Base-by-base conservation (phyloP, 2,797 vertebrate genomes). In the Acestrorhynchus altus region DNA sequence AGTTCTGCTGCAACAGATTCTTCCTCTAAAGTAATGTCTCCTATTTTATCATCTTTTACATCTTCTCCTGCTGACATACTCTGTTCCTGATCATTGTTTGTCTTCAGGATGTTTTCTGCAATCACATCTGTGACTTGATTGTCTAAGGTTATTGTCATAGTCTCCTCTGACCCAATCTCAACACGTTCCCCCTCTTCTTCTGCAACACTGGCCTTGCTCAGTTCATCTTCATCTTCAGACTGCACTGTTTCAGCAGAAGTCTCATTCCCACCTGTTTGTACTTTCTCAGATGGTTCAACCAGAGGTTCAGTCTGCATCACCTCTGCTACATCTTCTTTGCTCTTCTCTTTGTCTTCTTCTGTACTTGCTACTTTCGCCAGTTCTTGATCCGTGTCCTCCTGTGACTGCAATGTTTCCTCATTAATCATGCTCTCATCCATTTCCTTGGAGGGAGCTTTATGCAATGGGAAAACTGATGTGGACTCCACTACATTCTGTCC, bases 231-330 rank as follows among this genome's bases (percentile, higher is more conserved):
- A 11, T 64, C 9, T 35, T 2, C 31, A 35, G 31, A 35, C 20
- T 46, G 22, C 9, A 11, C 12, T 24, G 11, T 46, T 46, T 66
- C 20, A 4, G 40, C 22, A 46, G 15, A 16, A 24, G n/a, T 7
- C n/a, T 20, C 39, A 22, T 42, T 18, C 11, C 39, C 61, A 42
- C 3, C 10, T n/a, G n/a, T n/a, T 44, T 42, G 35, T 42, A n/a
- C 31, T n/a, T 61, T 16, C 35, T 61, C 59, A 61, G 28, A 1
- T 60, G 31, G 92, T 80, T 91, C 86, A 78, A 60, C 18, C 26
- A 90, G 87, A 47, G 90, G 84, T 82, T 69, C 13, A 4, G n/a
- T 64, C 18, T 64, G 31, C 1, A 42, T 42, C 7, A 18, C 59
- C 4, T 39, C 18, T 42, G 11, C 18, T 40, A 20, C 31, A 1